Base-by-base conservation (phyloP, 2,888 invertebrate species). In the Cerastis leucographa region DNA sequence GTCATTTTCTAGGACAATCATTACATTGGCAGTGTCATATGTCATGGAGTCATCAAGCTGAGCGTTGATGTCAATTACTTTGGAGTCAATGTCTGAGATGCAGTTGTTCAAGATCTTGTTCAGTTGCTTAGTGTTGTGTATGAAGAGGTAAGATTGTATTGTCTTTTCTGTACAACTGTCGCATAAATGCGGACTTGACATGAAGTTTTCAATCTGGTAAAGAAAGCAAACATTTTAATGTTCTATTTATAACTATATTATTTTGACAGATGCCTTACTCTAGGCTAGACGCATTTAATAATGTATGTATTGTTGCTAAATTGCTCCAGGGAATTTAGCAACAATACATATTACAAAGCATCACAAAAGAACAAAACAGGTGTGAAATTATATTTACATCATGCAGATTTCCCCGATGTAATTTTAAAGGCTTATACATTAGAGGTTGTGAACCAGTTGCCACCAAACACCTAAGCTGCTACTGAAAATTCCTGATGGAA, bases 1-100 rank as follows among this genome's bases (percentile, higher is more conserved):
- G 56, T 92, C 90, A 83, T 90, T 89, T 81, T 93, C 94, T n/a
- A 94, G 78, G 1, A 94, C 90, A 29, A 94, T 92, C 86, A 93
- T 90, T 22, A 94, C 88, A 40, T 94, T 93, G 0, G 93, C 87
- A 74, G 91, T 88, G 0, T 89, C 83, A 44, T 87, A 91, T 4
- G 85, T 71, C 0, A 49, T 8, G 0, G 75, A 62, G 4, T 84
- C 72, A n/a, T 88, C 78, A 2, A 93, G 74, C 70, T 92, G 91
- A 25, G 90, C 79, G 1, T 84, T 81, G 2, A 93, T 78, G 54
- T 93, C 91, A 6, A 88, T 78, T 1, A 91, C 90, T 89, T 93
- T 94, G 3, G 90, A 91, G n/a, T 91, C 81, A 0, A 94, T 81
- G 35, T 94, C 93, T 3, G 86, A 87, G 7, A 93, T 83, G 79